phyloP scores from a whole-genome alignment of 2,113 vertebrate genomes.

The Rutilus rutilus region DNA sequence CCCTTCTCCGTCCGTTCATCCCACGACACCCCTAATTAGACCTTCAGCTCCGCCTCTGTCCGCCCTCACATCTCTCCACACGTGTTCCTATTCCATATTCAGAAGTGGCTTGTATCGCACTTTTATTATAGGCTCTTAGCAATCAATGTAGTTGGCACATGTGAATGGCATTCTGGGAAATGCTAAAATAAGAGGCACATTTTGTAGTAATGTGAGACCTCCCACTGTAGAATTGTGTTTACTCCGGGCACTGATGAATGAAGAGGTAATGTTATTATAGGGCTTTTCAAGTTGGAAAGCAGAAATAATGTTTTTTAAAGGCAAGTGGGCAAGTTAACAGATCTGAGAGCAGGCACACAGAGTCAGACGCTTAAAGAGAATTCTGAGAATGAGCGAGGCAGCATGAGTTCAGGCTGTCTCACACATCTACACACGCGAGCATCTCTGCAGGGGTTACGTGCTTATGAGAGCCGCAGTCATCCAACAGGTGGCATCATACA shows the following conservation, averaged over 20 bases:
- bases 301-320: neutral
- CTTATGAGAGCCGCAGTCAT: neutral
- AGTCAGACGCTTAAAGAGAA: neutral
- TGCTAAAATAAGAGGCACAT: neutral
- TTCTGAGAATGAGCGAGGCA: neutral
- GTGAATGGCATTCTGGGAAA: conserved; percentile 16
- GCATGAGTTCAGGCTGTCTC: neutral
- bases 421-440: neutral
- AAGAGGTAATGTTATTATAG: neutral
- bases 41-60: neutral
- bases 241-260: neutral
- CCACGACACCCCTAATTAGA: neutral
- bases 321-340: neutral
- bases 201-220: conserved; percentile 18
- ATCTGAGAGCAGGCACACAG: neutral
- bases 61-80: neutral
- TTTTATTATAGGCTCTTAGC: neutral
- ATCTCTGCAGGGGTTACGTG: neutral
- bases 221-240: neutral
- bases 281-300: neutral
- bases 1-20: neutral
- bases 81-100: neutral
- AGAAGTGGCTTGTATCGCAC: neutral
- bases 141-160: neutral
- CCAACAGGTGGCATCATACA: conserved; percentile 12